A percentile compares a stretch with the other conserved stretches of the same genome.
phyloP scores from a whole-genome alignment of 53 echinoderm and acorn worm species.

The Henricia sp. region DNA sequence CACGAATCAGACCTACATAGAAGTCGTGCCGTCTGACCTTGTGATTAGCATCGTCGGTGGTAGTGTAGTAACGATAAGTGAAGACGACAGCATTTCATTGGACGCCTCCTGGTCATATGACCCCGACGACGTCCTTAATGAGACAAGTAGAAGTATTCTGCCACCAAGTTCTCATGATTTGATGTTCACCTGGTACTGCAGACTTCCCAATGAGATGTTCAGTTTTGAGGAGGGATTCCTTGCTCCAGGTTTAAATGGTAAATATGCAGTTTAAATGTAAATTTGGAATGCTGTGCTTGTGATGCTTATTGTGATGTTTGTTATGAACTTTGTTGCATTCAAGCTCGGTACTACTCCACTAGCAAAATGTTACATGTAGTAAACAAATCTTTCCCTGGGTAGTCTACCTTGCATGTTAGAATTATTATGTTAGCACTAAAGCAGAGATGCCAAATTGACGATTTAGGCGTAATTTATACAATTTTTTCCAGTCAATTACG shows the following conservation, averaged over 20 bases:
- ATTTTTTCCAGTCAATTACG: too few species aligned
- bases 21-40: constrained; percentile 73
- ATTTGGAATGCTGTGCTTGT: too few species aligned
- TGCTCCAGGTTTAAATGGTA: constrained; percentile 24
- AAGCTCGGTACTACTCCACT: too few species aligned
- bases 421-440: too few species aligned
- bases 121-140: constrained; percentile 59
- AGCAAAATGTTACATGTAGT: too few species aligned
- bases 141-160: neutral
- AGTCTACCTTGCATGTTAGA: too few species aligned
- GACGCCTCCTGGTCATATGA: constrained; percentile 74
- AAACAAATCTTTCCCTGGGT: too few species aligned
- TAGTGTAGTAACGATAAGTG: constrained; percentile 53
- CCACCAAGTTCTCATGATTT: constrained; percentile 14
- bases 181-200: constrained; percentile 70
- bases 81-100: constrained; percentile 61
- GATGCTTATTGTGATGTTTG: too few species aligned
- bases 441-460: too few species aligned
- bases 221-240: constrained; percentile 53
- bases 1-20: constrained; percentile 69
- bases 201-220: constrained; percentile 66
- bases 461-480: too few species aligned
- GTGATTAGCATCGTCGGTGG: constrained; percentile 66
- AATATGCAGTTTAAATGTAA: neutral
- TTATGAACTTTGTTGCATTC: too few species aligned